phyloP scores from a whole-genome alignment of 2,797 vertebrate species.

The Phrynocephalus vlangalii region DNA sequence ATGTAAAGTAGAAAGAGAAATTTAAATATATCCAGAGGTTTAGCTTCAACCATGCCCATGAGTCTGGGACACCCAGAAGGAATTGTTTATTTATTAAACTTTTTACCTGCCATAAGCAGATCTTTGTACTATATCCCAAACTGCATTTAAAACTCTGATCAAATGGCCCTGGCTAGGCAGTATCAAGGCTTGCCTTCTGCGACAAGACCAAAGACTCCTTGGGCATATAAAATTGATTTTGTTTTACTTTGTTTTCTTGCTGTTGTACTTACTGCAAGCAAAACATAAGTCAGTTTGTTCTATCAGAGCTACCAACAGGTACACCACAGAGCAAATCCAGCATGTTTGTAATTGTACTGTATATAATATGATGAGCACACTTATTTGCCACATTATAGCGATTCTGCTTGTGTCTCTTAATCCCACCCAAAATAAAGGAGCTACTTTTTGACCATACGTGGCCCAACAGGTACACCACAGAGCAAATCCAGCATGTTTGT shows the following conservation, averaged over 20 bases:
- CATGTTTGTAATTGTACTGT: not conserved
- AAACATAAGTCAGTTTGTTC: not conserved
- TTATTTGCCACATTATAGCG: not conserved
- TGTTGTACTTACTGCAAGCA: not conserved
- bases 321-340: not conserved
- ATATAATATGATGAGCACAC: not conserved
- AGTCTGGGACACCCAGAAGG: not conserved
- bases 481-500: not conserved
- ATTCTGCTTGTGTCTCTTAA: not conserved
- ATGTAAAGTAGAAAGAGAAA: too few relatives aligned
- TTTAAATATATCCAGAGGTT: not conserved
- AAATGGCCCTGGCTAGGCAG: too few relatives aligned
- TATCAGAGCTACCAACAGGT: not conserved
- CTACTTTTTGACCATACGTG: not conserved
- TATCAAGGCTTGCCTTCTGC: too few relatives aligned
- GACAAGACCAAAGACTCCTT: not conserved
- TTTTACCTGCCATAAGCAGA: too few relatives aligned
- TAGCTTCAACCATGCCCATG: not conserved
- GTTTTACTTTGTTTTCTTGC: not conserved
- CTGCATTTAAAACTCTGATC: too few relatives aligned
- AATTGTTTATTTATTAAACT: not conserved
- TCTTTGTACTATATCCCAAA: too few relatives aligned
- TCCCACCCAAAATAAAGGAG: not conserved
- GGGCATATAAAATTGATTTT: too few relatives aligned
- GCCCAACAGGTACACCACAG: not conserved